A percentile compares a stretch with the other conserved stretches of the same genome.
phyloP scores from a whole-genome alignment of 1,140 invertebrate genomes.

The Periplaneta americana region DNA sequence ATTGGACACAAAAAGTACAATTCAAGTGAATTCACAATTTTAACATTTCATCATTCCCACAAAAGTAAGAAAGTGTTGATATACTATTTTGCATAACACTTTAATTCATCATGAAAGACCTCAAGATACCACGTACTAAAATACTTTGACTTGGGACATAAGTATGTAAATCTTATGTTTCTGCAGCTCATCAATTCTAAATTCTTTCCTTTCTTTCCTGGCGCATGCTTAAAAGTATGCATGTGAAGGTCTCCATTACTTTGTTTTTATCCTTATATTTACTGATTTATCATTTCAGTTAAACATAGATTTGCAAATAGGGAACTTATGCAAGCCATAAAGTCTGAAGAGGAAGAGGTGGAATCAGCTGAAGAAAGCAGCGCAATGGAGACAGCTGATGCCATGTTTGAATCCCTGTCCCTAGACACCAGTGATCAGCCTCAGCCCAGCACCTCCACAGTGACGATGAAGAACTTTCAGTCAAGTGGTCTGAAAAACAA shows the following conservation, averaged over 20 bases:
- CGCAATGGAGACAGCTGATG: not conserved
- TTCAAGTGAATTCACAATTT: too few relatives aligned
- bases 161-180: too few relatives aligned
- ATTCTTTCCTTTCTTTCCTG: not conserved
- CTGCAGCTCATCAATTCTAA: too few relatives aligned
- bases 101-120: too few relatives aligned
- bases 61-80: too few relatives aligned
- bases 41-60: too few relatives aligned
- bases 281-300: not conserved
- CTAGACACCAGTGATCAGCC: not conserved
- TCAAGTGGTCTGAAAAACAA: not conserved
- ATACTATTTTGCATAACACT: too few relatives aligned
- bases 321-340: not conserved
- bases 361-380: not conserved
- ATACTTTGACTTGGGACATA: too few relatives aligned
- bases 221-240: not conserved
- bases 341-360: not conserved
- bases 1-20: too few relatives aligned
- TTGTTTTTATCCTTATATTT: not conserved
- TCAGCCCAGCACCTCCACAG: not conserved
- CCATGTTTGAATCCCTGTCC: not conserved
- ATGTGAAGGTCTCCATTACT: too few relatives aligned
- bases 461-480: not conserved
- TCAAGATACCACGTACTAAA: too few relatives aligned
- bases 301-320: not conserved